Evolutionary conservation across 2,113 vertebrate genomes (phyloP).

Genomic region (Lophotis ruficrista): DNA sequence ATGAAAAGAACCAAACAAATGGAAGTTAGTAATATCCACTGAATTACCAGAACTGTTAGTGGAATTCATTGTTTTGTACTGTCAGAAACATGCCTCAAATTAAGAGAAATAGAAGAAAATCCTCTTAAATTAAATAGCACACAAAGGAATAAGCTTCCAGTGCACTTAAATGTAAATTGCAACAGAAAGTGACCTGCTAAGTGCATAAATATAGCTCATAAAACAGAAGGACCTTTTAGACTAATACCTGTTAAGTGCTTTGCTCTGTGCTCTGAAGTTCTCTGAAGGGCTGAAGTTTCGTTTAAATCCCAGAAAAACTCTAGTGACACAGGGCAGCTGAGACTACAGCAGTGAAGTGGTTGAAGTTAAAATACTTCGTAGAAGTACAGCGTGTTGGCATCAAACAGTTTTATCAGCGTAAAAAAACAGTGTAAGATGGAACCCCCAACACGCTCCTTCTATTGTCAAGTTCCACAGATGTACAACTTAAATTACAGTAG

Average conservation of each 20-base stretch:
- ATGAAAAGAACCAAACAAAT: constrained; percentile 4
- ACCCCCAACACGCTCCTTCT: not conserved
- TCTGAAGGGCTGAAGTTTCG: not conserved
- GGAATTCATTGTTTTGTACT: not conserved
- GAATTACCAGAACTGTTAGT: not conserved
- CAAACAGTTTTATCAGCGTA: not conserved
- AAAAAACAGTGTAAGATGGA: not conserved
- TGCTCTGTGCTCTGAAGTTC: not conserved
- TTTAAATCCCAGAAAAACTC: not conserved
- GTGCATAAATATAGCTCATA: not conserved
- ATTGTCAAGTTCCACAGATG: not conserved
- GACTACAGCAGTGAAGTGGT: not conserved
- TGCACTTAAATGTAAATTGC: not conserved
- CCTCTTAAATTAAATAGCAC: constrained; percentile 18
- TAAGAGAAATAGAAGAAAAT: constrained; percentile 33
- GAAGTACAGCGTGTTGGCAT: not conserved
- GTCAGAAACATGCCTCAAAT: not conserved
- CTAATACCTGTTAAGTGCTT: constrained; percentile 23
- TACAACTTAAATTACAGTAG: not conserved
- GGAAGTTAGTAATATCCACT: not conserved
- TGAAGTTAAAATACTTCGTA: not conserved
- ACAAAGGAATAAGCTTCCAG: constrained; percentile 12
- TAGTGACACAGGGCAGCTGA: not conserved
- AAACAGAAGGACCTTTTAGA: not conserved
- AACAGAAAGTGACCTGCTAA: constrained; percentile 4